Percentiles rank a stretch among this genome's conserved stretches.
Evolutionary conservation across 2,797 vertebrate genomes (phyloP).

Genomic region (Ficedula albicollis): DNA sequence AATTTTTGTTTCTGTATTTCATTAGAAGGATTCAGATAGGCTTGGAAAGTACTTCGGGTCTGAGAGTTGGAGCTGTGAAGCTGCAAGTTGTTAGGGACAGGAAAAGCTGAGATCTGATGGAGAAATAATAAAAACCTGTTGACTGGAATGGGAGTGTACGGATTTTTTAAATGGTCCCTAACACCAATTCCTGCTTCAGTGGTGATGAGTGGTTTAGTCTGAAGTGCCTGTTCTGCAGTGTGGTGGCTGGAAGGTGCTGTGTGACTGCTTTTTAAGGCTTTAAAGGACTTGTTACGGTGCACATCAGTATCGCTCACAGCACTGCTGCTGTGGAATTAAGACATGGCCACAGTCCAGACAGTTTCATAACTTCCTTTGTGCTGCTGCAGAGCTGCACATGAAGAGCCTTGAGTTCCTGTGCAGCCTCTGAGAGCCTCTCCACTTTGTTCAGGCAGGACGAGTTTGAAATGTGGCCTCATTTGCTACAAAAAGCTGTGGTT

Average conservation of each 20-base stretch:
- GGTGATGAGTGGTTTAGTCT: background rate
- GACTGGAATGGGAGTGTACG: background rate
- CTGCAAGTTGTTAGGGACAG: background rate
- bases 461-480: background rate
- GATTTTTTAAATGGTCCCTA: background rate
- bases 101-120: background rate
- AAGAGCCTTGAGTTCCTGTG: accelerated
- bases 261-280: background rate
- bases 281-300: background rate
- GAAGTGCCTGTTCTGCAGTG: background rate
- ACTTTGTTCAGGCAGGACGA: background rate
- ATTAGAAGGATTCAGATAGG: background rate
- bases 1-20: background rate
- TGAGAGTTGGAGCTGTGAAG: background rate
- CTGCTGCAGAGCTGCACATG: background rate
- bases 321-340: background rate
- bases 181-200: background rate
- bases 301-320: accelerated
- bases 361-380: background rate
- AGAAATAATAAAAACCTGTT: background rate
- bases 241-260: background rate
- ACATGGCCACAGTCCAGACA: background rate
- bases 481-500: background rate
- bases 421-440: background rate
- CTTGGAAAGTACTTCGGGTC: background rate